Conservation (phyloP, 1,140 invertebrate species). For the Caerostris darwini region DNA sequence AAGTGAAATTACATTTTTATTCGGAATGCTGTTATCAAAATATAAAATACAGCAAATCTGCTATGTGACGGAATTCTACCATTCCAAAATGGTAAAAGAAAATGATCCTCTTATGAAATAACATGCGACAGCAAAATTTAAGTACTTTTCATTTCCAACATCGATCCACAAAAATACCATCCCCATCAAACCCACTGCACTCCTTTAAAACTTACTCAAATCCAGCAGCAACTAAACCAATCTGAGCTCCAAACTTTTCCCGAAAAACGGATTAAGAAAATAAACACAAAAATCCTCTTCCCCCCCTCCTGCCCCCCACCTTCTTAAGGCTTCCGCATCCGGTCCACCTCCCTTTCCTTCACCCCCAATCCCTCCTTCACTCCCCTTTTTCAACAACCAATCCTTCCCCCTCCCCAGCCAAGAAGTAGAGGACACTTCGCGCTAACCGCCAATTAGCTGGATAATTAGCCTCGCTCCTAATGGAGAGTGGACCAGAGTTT, state of each 20-base stretch:
- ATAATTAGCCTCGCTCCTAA: conserved; percentile 59
- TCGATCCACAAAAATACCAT: too few species aligned
- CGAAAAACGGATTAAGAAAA: conserved; percentile 6
- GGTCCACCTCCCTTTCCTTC: too few species aligned
- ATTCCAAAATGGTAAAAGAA: too few species aligned
- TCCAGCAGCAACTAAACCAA: neutral
- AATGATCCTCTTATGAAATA: too few species aligned
- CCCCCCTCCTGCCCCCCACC: neutral
- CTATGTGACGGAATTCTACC: too few species aligned
- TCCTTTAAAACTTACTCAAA: too few species aligned
- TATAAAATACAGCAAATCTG: too few species aligned
- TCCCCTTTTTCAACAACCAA: conserved; percentile 57
- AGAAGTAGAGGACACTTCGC: conserved; percentile 51
- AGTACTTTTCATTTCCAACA: too few species aligned
- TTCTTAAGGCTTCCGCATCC: neutral
- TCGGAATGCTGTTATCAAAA: too few species aligned
- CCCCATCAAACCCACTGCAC: too few species aligned
- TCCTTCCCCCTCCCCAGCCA: neutral
- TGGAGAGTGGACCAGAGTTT: conserved; percentile 30
- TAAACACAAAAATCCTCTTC: conserved; percentile 16
- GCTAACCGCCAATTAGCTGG: conserved; percentile 68
- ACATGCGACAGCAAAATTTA: too few species aligned
- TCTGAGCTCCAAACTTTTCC: neutral
- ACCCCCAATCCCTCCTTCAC: neutral
- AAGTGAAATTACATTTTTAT: too few species aligned